These are phyloP conservation scores for Oscheius sp. DNA, from an alignment of 2,888 invertebrate genomes.

Conservation along the genomic window DNA sequence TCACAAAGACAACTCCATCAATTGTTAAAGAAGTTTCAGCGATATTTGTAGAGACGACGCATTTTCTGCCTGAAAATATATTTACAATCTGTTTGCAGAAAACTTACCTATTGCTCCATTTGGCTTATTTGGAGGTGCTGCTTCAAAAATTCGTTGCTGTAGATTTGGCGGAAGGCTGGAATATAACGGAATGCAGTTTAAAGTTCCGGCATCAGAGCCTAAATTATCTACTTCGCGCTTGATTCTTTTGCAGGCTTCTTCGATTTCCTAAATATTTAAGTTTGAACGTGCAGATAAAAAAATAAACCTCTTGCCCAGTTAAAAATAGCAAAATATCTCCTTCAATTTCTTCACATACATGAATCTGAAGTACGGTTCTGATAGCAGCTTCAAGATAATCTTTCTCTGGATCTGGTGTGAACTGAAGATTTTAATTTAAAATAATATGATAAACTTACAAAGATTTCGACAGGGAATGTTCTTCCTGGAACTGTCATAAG, in stretches of 20 bases:
- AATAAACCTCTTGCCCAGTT: constrained; percentile 78
- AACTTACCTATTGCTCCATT: constrained; percentile 84
- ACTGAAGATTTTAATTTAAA: constrained; percentile 71
- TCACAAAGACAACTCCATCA: constrained; percentile 98
- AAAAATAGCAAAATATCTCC: constrained; percentile 92
- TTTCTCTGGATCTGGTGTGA: constrained; percentile 96
- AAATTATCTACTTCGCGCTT: constrained; percentile 93
- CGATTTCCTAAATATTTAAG: constrained; percentile 81
- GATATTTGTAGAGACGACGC: constrained; percentile 96
- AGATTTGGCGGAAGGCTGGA: constrained; percentile 96
- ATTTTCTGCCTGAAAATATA: constrained; percentile 63
- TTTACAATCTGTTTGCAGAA: not conserved
- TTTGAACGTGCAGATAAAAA: not conserved
- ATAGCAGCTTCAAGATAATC: constrained; percentile 99
- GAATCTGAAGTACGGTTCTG: constrained; percentile 94
- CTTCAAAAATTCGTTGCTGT: constrained; percentile 88
- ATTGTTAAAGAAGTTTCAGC: constrained; percentile 98
- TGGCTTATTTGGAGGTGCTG: constrained; percentile 88
- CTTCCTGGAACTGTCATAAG: constrained; percentile 97
- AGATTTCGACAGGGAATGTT: constrained; percentile 94
- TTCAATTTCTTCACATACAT: constrained; percentile 78
- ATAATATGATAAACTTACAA: constrained; percentile 71
- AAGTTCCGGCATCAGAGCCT: constrained; percentile 87
- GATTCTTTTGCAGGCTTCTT: constrained; percentile 97
- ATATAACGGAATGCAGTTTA: constrained; percentile 97